These are phyloP conservation scores for Scrobipalpa atriplicella DNA, from an alignment of 2,888 invertebrate genomes.

Conservation along the genomic window DNA sequence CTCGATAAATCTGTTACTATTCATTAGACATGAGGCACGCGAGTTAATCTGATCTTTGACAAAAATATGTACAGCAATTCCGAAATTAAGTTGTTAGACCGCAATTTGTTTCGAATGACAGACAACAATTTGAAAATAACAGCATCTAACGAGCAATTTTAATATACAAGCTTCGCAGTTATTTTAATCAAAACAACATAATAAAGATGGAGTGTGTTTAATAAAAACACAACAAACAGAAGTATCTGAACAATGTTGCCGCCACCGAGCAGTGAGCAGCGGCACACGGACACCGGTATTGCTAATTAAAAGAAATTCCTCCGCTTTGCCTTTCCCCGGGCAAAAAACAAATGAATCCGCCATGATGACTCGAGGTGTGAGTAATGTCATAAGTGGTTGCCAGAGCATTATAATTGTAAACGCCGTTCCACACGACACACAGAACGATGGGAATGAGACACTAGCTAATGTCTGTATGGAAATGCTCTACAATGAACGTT, in stretches of 20 bases:
- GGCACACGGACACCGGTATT: constrained; percentile 50
- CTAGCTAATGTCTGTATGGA: constrained; percentile 54
- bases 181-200: constrained; percentile 32
- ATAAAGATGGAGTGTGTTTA: constrained; percentile 35
- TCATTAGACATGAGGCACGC: constrained; percentile 7
- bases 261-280: constrained; percentile 40
- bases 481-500: constrained; percentile 42
- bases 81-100: background rate
- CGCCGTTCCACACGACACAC: constrained; percentile 54
- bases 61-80: background rate
- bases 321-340: constrained; percentile 56
- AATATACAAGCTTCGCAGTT: constrained; percentile 23
- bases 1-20: constrained; percentile 54
- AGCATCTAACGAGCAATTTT: constrained; percentile 23
- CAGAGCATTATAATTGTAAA: constrained; percentile 66
- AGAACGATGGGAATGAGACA: constrained; percentile 59
- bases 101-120: background rate
- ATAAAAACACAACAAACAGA: constrained; percentile 40
- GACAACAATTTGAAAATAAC: constrained; percentile 20
- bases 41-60: background rate
- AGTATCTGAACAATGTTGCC: constrained; percentile 53
- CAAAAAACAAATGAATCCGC: constrained; percentile 65
- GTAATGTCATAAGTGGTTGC: constrained; percentile 66
- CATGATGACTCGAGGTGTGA: constrained; percentile 70
- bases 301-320: constrained; percentile 74